phyloP scores from a whole-genome alignment of 2,113 vertebrate species.

The Peromyscus leucopus region DNA sequence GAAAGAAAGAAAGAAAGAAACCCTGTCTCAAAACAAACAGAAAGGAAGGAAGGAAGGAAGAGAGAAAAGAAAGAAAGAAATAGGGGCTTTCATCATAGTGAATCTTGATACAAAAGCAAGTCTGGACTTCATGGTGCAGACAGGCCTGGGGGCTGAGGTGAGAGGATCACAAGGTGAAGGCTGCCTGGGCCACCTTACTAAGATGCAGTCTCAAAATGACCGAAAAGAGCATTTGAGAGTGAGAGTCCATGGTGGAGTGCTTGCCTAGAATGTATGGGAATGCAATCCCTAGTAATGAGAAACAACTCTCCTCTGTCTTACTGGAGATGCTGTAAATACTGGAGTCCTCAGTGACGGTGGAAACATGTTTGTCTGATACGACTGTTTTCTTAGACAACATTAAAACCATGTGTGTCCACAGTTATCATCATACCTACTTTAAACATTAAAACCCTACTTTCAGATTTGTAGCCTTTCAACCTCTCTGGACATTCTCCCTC shows the following conservation, averaged over 20 bases:
- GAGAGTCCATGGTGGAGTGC: background rate
- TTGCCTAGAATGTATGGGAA: background rate
- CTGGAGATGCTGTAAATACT: background rate
- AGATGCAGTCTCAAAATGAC: background rate
- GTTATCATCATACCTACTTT: background rate
- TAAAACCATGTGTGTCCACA: background rate
- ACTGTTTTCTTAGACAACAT: background rate
- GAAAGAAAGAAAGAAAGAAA: too few species aligned
- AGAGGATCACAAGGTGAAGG: background rate
- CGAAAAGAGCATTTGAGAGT: background rate
- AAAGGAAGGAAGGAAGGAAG: too few species aligned
- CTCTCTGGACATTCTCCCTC: background rate
- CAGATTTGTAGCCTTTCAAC: background rate
- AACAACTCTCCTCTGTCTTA: background rate
- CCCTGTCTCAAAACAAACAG: too few species aligned
- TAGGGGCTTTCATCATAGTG: background rate
- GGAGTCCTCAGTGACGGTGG: background rate
- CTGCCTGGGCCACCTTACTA: background rate
- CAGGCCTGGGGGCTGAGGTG: background rate
- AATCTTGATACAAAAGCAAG: conserved; percentile 1
- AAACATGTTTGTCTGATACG: background rate
- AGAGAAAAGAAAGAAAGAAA: background rate
- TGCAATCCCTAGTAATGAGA: background rate
- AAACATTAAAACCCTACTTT: background rate
- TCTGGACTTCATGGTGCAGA: background rate